phyloP scores from a whole-genome alignment of 2,888 invertebrate species.

The Beris morrisii region DNA sequence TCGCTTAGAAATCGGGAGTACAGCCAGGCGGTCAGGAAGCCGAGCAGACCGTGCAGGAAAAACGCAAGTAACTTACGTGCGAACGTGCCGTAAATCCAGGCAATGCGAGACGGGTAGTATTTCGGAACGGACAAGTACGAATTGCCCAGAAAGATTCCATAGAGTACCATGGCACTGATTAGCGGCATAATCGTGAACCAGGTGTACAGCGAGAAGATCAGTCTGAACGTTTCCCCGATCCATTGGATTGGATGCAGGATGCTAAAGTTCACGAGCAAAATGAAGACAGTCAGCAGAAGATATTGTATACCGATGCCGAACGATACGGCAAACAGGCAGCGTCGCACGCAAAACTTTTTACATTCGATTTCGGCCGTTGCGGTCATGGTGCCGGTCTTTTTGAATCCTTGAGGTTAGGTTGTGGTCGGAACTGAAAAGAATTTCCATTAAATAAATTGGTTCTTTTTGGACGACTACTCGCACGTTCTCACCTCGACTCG shows the following conservation, averaged over 20 bases:
- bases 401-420: background rate
- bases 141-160: constrained; percentile 72
- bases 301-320: constrained; percentile 64
- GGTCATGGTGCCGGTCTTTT: constrained; percentile 12
- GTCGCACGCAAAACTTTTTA: constrained; percentile 48
- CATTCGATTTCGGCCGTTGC: constrained; percentile 43
- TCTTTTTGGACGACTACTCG: too few relatives aligned
- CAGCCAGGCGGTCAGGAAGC: constrained; percentile 69
- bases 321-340: constrained; percentile 58
- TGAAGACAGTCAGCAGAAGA: constrained; percentile 58
- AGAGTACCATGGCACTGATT: constrained; percentile 65
- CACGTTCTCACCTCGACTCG: too few relatives aligned
- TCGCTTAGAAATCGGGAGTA: constrained; percentile 68
- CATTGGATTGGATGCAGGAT: constrained; percentile 66
- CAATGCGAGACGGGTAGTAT: constrained; percentile 68
- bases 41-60: constrained; percentile 63
- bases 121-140: constrained; percentile 65
- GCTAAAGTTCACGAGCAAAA: constrained; percentile 64
- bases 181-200: constrained; percentile 68
- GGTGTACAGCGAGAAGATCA: constrained; percentile 61
- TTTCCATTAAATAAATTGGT: too few relatives aligned
- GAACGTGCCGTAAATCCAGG: constrained; percentile 65
- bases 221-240: constrained; percentile 63
- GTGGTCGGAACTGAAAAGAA: too few relatives aligned
- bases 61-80: constrained; percentile 60